A percentile compares a stretch with the other conserved stretches of the same genome.
Conservation (phyloP, 2,113 vertebrate genomes). For the Protomyctophum bolini region DNA sequence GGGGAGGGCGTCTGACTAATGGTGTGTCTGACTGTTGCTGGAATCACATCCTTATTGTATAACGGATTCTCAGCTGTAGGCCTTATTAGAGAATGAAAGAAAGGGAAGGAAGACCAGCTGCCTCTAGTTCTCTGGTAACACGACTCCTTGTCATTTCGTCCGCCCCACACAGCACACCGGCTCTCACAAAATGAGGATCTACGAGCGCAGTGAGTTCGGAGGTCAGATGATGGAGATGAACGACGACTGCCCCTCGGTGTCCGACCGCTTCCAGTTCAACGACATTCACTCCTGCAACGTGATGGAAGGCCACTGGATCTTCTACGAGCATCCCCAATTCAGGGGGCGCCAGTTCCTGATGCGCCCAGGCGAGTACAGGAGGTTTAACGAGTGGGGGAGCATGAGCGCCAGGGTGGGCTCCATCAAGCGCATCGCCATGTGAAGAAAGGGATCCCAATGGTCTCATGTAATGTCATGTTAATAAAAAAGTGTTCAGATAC, state of each 20-base stretch:
- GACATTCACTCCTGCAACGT: slow-evolving; percentile 75
- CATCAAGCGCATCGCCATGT: slow-evolving; percentile 56
- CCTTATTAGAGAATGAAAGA: too few relatives aligned
- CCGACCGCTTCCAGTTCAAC: slow-evolving; percentile 63
- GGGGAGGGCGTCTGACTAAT: too few relatives aligned
- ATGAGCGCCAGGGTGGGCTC: slow-evolving; percentile 66
- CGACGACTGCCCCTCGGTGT: slow-evolving; percentile 69
- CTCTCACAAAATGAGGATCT: slow-evolving; percentile 69
- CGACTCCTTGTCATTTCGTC: too few relatives aligned
- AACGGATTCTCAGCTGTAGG: too few relatives aligned
- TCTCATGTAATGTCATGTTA: slow-evolving; percentile 21
- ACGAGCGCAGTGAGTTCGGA: slow-evolving; percentile 69
- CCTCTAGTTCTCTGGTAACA: too few relatives aligned
- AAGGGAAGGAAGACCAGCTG: too few relatives aligned
- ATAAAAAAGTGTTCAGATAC: slow-evolving; percentile 28
- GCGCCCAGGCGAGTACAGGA: slow-evolving; percentile 62
- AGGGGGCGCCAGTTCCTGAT: slow-evolving; percentile 71
- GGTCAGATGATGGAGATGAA: slow-evolving; percentile 72
- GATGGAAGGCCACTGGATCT: slow-evolving; percentile 74
- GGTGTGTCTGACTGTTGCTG: too few relatives aligned
- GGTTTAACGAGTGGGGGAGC: slow-evolving; percentile 71
- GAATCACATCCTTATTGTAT: too few relatives aligned
- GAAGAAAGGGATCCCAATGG: slow-evolving; percentile 13
- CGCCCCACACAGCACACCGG: slow-evolving; percentile 59
- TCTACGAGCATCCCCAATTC: slow-evolving; percentile 75